phyloP scores from a whole-genome alignment of 2,888 invertebrate genomes.

The Megamerina dolium region DNA sequence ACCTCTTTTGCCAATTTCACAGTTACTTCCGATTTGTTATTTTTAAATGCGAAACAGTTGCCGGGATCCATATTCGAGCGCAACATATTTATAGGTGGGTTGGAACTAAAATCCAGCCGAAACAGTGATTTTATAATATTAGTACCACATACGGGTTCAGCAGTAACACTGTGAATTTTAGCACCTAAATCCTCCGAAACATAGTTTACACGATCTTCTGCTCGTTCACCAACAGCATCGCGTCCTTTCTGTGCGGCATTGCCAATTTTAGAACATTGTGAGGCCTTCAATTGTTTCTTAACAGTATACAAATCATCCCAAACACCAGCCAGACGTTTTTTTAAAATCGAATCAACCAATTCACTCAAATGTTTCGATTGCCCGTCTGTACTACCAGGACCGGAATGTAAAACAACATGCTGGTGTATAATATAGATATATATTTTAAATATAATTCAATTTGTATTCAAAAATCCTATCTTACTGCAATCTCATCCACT shows the following conservation, averaged over 20 bases:
- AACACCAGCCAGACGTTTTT: slow-evolving; percentile 27
- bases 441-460: neutral
- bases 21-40: slow-evolving; percentile 25
- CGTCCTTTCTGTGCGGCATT: neutral
- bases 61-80: slow-evolving; percentile 28
- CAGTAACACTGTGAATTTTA: slow-evolving; percentile 23
- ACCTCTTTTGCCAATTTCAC: slow-evolving; percentile 27
- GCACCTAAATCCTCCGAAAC: slow-evolving; percentile 37
- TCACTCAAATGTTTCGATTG: slow-evolving; percentile 20
- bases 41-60: slow-evolving; percentile 32
- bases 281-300: slow-evolving; percentile 25
- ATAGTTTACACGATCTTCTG: slow-evolving; percentile 28
- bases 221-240: neutral
- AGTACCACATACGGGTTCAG: slow-evolving; percentile 24
- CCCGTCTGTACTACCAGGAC: slow-evolving; percentile 8
- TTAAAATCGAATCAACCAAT: slow-evolving; percentile 27
- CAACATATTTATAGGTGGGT: slow-evolving; percentile 35
- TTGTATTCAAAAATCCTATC: neutral
- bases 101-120: slow-evolving; percentile 30
- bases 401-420: slow-evolving; percentile 20
- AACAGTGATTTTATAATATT: slow-evolving; percentile 25
- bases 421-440: slow-evolving; percentile 1
- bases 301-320: slow-evolving; percentile 33
- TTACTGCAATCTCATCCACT: slow-evolving; percentile 29
- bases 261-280: slow-evolving; percentile 14